A percentile compares a stretch with the other conserved stretches of the same genome.
Conservation (phyloP, 1,140 invertebrate genomes). For the Phenacoccus solenopsis region DNA sequence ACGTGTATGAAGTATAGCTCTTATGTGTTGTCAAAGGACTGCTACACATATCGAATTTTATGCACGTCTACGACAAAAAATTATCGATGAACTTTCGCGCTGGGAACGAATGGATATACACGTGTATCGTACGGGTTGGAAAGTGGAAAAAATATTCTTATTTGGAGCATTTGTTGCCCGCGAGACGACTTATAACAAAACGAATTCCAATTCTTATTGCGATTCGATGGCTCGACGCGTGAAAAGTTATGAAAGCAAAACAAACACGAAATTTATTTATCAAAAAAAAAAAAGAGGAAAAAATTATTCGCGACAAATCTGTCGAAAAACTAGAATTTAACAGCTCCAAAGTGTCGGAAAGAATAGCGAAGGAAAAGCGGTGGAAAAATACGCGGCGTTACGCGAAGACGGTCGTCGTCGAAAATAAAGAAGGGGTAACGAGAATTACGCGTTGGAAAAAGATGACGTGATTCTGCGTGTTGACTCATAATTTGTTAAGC, state of each 20-base stretch:
- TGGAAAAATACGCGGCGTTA: neutral
- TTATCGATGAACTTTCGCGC: neutral
- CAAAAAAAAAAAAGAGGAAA: neutral
- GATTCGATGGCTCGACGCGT: neutral
- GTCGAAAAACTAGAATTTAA: neutral
- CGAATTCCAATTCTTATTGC: neutral
- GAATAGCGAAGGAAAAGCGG: neutral
- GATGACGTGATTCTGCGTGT: neutral
- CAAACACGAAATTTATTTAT: neutral
- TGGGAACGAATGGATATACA: too few relatives aligned
- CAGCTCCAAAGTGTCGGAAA: neutral
- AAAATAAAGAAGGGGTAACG: neutral
- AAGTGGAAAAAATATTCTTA: neutral
- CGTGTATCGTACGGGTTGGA: neutral
- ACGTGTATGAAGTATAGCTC: too few relatives aligned
- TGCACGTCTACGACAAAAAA: too few relatives aligned
- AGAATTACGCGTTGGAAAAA: neutral
- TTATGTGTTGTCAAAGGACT: too few relatives aligned
- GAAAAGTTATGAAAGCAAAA: neutral
- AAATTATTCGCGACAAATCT: neutral
- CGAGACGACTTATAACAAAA: neutral
- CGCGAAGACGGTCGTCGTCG: neutral
- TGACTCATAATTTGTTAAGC: constrained; percentile 2
- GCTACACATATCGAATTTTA: neutral
- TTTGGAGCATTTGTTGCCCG: neutral